Evolutionary conservation across 2,797 vertebrate genomes (phyloP).

Genomic region (Lepus oiostolus): DNA sequence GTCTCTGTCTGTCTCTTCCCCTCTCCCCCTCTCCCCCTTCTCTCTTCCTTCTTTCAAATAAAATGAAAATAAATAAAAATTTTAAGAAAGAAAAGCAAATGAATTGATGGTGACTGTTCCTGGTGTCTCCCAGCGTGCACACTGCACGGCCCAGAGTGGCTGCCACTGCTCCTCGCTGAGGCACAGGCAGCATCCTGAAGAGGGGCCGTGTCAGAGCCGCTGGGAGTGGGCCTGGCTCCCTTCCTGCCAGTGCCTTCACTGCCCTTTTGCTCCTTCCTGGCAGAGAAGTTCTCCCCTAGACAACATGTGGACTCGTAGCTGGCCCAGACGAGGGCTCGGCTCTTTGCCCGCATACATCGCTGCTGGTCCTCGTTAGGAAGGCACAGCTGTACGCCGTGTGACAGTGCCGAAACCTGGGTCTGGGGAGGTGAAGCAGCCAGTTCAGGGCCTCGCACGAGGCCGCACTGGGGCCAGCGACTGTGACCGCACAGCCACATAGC

Average conservation of each 20-base stretch:
- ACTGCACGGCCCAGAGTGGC: not conserved
- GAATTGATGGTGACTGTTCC: not conserved
- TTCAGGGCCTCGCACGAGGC: not conserved
- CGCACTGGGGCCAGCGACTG: not conserved
- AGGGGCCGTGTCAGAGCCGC: not conserved
- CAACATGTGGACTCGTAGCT: not conserved
- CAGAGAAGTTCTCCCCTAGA: not conserved
- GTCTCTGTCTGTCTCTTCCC: too few relatives aligned
- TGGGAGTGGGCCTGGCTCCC: not conserved
- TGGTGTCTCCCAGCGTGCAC: not conserved
- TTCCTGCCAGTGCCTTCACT: not conserved
- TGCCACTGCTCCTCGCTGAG: not conserved
- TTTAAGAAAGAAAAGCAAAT: not conserved
- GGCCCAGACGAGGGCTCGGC: not conserved
- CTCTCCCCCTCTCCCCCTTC: too few relatives aligned
- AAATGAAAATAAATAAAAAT: too few relatives aligned
- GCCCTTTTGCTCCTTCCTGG: not conserved
- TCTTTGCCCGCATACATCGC: not conserved
- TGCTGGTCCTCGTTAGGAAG: not conserved
- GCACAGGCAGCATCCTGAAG: not conserved
- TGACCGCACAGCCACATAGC: too few relatives aligned
- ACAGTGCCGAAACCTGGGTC: not conserved
- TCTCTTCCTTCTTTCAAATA: too few relatives aligned
- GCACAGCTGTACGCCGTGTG: not conserved
- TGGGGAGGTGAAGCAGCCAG: not conserved